Base-by-base conservation (phyloP, 2,888 invertebrate genomes). In the Ommatoiulus sabulosus region DNA sequence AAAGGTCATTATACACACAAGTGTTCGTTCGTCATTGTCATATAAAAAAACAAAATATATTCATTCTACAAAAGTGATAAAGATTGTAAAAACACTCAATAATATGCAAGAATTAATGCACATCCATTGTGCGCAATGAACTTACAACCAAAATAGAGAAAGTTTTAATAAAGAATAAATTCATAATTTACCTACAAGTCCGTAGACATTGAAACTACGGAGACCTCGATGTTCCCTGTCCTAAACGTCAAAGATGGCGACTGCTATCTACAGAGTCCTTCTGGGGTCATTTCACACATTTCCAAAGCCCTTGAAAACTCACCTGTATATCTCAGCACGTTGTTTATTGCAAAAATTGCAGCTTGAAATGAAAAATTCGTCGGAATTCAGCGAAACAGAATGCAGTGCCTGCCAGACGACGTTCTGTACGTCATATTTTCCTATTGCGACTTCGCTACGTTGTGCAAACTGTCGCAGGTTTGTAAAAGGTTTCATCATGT, bases 401-500 rank as follows among this genome's bases (percentile, higher is more conserved):
- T 84, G 84, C 84, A 24, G 43, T 44, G 44, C 86, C 46, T 86
- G 20, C 86, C 86, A 86, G 44, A 88, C 20, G 88, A 88, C 17
- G 44, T 88, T 44, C 20, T 88, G 10, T 44, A 52, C 17, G 8
- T 52, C 24, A 80, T 88, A 43, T 88, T 88, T 44, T 44, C 88
- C 15, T 88, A 52, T 12, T 80, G 35, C 46, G 84, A 88, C 52
- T 20, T 24, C 7, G 20, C 46, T 20, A 80, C 84, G 8, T 46
- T 88, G 35, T n/a, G 43, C 12, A 43, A 24, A n/a, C 35, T 88
- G 44, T 80, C 44, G 20, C 80, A 44, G 20, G 88, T 88, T n/a
- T 88, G 88, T n/a, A 72, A 88, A 43, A n/a, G 72, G 20, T 88
- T 72, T 84, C 8, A 46, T 44, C 80, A 88, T 20, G 17, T 88